Evolutionary conservation across 2,888 invertebrate genomes (phyloP).

Genomic region (Ophioninae sp.): DNA sequence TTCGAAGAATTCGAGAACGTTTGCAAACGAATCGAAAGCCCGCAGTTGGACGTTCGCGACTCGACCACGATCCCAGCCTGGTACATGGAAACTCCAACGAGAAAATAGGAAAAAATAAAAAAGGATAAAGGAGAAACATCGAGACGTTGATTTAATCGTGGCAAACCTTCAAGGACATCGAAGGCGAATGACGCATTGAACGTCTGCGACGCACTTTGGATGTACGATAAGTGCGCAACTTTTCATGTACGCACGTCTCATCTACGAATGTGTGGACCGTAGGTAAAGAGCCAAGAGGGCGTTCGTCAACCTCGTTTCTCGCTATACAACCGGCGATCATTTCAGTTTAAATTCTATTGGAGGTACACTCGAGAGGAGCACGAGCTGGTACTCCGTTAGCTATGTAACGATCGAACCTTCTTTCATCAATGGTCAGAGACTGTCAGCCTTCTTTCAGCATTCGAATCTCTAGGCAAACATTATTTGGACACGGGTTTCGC

Average conservation of each 20-base stretch:
- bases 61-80: too few relatives aligned
- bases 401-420: constrained; percentile 38
- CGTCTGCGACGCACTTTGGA: constrained; percentile 38
- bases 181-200: constrained; percentile 30
- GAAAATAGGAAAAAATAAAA: neutral
- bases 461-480: neutral
- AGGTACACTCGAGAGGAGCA: constrained; percentile 12
- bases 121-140: neutral
- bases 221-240: neutral
- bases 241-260: neutral
- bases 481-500: neutral
- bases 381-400: neutral
- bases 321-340: constrained; percentile 35
- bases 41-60: neutral
- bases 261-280: constrained; percentile 2
- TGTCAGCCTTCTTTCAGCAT: neutral
- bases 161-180: constrained; percentile 27
- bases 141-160: neutral
- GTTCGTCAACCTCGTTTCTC: constrained; percentile 58
- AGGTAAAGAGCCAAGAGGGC: constrained; percentile 23
- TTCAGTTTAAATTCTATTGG: constrained; percentile 54
- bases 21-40: neutral
- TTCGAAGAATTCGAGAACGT: neutral
- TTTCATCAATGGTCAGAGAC: neutral
- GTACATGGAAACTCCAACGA: neutral